phyloP scores from a whole-genome alignment of 1,140 invertebrate genomes.

The Lepidotrigona ventralis region DNA sequence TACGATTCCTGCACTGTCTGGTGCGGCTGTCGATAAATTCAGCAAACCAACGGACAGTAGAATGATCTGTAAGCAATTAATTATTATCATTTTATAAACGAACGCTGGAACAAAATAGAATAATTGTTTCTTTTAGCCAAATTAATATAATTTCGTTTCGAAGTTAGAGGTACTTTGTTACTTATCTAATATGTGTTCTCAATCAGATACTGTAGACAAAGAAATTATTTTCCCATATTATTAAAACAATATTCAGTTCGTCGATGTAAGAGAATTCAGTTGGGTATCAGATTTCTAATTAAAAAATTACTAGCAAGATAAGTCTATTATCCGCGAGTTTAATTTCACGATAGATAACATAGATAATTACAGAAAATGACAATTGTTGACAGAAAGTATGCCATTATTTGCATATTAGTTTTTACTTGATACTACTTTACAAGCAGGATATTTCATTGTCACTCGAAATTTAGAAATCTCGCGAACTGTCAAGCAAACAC shows the following conservation, averaged over 20 bases:
- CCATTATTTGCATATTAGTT: slow-evolving; percentile 6
- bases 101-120: not conserved
- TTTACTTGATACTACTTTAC: not conserved
- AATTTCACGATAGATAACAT: not conserved
- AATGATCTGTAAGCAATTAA: slow-evolving; percentile 24
- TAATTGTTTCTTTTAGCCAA: not conserved
- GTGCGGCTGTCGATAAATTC: slow-evolving; percentile 48
- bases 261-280: not conserved
- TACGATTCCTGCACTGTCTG: slow-evolving; percentile 73
- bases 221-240: not conserved
- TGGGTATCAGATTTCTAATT: not conserved
- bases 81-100: not conserved
- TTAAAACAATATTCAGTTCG: not conserved
- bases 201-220: not conserved
- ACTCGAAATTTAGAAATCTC: slow-evolving; percentile 13
- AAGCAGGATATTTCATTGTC: too few species aligned
- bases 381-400: slow-evolving; percentile 36
- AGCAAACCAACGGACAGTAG: slow-evolving; percentile 33
- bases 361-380: not conserved
- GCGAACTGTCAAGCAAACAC: not conserved
- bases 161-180: not conserved
- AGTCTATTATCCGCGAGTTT: not conserved
- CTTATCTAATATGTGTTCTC: not conserved
- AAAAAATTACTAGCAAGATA: not conserved
- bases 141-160: not conserved